A percentile compares a stretch with the other conserved stretches of the same genome.
Evolutionary conservation across 2,797 vertebrate genomes (phyloP).

Genomic region (Clarias fuscus): DNA sequence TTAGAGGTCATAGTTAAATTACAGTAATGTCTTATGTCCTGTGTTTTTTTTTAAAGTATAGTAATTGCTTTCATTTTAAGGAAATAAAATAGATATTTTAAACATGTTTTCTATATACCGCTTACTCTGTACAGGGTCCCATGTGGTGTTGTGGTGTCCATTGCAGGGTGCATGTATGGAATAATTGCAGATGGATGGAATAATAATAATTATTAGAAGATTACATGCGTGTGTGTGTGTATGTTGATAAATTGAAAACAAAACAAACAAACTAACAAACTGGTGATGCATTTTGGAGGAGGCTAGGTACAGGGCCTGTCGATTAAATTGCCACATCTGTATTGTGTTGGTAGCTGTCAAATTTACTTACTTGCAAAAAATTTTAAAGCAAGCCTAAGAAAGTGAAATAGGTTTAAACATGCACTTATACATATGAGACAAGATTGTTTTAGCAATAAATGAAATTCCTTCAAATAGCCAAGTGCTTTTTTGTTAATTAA

Average conservation of each 20-base stretch:
- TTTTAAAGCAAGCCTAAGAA: neutral
- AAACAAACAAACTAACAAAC: neutral
- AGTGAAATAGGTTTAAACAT: neutral
- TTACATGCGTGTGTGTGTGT: no score
- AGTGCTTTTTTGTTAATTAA: neutral
- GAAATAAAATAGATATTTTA: neutral
- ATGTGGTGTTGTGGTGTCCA: no score
- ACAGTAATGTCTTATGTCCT: neutral
- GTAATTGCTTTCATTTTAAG: neutral
- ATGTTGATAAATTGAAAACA: neutral
- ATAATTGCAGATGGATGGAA: neutral
- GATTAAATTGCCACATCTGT: neutral
- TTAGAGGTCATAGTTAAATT: constrained; percentile 26
- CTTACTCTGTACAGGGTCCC: no score
- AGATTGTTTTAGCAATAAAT: neutral
- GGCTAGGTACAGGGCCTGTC: neutral
- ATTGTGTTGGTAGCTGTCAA: neutral
- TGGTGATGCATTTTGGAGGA: neutral
- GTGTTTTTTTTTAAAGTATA: neutral
- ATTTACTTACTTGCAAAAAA: neutral
- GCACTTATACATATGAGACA: neutral
- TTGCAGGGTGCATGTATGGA: no score
- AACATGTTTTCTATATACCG: neutral
- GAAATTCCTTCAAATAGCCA: neutral
- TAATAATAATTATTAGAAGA: no score